Evolutionary conservation across 2,888 invertebrate genomes (phyloP).

Genomic region (Meta bourneti): DNA sequence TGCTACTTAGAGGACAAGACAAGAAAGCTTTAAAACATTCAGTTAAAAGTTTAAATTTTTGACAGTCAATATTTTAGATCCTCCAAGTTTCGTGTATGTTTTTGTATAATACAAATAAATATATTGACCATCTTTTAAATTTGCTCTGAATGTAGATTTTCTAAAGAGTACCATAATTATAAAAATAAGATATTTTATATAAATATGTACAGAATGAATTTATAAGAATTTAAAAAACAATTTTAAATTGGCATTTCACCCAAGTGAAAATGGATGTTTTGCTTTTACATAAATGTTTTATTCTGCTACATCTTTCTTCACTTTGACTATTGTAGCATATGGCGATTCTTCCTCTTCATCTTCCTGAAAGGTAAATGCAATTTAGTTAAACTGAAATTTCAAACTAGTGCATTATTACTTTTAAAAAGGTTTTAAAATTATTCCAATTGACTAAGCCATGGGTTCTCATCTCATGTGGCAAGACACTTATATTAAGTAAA

Average conservation of each 20-base stretch:
- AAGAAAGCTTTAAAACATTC: neutral
- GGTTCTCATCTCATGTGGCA: too few species aligned
- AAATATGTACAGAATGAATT: neutral
- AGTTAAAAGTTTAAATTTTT: neutral
- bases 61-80: neutral
- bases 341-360: conserved; percentile 72
- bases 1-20: neutral
- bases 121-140: neutral
- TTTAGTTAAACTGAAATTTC: neutral
- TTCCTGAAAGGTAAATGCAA: conserved; percentile 38
- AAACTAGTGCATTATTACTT: neutral
- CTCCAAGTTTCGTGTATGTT: neutral
- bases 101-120: neutral
- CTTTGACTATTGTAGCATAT: conserved; percentile 75
- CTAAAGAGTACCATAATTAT: neutral
- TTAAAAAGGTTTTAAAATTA: too few species aligned
- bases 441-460: too few species aligned
- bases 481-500: too few species aligned
- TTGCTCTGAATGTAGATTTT: neutral
- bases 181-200: neutral
- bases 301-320: conserved; percentile 26
- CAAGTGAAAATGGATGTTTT: neutral
- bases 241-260: conserved; percentile 2
- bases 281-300: conserved; percentile 7
- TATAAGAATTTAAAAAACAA: neutral